These are phyloP conservation scores for Phaethon lepturus DNA, from an alignment of 2,113 vertebrate species.

Conservation along the genomic window DNA sequence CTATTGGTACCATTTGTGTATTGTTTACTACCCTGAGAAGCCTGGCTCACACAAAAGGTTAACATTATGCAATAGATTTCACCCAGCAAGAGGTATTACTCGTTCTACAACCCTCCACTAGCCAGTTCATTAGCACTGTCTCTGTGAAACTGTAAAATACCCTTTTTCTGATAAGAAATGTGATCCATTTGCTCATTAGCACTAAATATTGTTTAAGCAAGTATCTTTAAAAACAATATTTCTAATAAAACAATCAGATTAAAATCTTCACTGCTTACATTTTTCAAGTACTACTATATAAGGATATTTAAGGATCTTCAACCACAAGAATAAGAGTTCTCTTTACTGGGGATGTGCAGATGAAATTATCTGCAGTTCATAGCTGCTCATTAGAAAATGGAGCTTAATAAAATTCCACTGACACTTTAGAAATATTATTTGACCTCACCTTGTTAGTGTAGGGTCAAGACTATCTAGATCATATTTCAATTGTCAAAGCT, in stretches of 20 bases:
- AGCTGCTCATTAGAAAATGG: not conserved
- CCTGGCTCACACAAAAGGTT: not conserved
- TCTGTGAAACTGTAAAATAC: not conserved
- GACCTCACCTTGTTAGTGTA: not conserved
- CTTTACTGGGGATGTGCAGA: not conserved
- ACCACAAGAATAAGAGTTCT: not conserved
- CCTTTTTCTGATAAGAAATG: not conserved
- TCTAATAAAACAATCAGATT: not conserved
- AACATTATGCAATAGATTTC: conserved; percentile 1
- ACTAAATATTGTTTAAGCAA: not conserved
- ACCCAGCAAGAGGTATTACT: conserved; percentile 5
- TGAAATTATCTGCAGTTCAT: not conserved
- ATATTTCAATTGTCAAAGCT: not conserved
- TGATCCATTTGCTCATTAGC: not conserved
- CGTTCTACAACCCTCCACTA: not conserved
- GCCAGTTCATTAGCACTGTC: not conserved
- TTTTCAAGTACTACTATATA: not conserved
- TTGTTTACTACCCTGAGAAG: not conserved
- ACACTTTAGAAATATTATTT: not conserved
- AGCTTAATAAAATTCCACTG: not conserved
- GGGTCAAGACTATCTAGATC: not conserved
- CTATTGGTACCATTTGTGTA: not conserved
- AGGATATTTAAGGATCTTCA: not conserved
- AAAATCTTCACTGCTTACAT: not conserved
- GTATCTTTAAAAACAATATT: not conserved